Conservation (phyloP, 1,140 invertebrate genomes). For the Drosophila repleta region DNA sequence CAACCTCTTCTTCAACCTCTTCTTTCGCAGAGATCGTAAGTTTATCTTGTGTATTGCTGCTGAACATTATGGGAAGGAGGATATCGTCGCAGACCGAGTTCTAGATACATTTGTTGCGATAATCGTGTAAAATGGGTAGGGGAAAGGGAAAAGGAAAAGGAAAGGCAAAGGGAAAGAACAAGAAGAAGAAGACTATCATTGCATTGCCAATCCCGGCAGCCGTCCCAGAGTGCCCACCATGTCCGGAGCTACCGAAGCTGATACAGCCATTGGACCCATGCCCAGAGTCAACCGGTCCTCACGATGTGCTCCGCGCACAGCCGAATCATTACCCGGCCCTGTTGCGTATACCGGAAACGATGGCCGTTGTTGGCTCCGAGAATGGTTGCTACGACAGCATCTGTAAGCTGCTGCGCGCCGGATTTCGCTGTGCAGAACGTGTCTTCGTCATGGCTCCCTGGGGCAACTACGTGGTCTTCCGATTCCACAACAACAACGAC, state of each 20-base stretch:
- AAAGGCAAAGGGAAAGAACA: constrained; percentile 36
- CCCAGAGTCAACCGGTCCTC: constrained; percentile 58
- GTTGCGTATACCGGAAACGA: constrained; percentile 70
- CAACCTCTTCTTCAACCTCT: neutral
- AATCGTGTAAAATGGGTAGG: constrained; percentile 11
- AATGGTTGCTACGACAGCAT: constrained; percentile 80
- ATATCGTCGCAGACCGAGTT: neutral
- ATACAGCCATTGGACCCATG: constrained; percentile 66
- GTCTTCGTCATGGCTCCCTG: constrained; percentile 80
- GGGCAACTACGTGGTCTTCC: constrained; percentile 82
- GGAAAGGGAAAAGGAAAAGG: constrained; percentile 27
- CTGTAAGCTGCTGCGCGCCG: constrained; percentile 75
- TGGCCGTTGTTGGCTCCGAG: constrained; percentile 81
- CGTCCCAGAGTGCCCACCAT: constrained; percentile 52
- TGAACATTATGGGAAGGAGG: constrained; percentile 11
- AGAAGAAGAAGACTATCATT: constrained; percentile 23
- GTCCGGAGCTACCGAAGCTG: constrained; percentile 58
- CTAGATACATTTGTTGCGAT: neutral
- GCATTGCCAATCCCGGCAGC: constrained; percentile 20
- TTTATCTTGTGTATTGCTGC: neutral
- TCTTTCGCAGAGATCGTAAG: no score
- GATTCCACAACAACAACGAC: constrained; percentile 65
- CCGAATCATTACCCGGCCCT: constrained; percentile 79
- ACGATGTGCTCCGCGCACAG: constrained; percentile 65
- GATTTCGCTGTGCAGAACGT: constrained; percentile 78